phyloP scores from a whole-genome alignment of 2,113 vertebrate species.

The Maccullochella peelii region DNA sequence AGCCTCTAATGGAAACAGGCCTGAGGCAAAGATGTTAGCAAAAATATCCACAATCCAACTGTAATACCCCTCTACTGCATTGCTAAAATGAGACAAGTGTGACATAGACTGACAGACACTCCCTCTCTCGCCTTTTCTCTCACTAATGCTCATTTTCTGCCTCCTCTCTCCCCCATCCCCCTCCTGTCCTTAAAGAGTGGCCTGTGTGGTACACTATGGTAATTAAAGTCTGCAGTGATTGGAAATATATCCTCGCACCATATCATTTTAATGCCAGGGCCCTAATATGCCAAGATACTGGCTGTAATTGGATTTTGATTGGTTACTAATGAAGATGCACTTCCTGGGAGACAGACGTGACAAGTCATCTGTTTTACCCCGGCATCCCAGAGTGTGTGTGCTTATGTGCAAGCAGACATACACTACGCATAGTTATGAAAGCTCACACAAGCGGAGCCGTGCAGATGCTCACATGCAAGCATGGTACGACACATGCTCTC shows the following conservation, averaged over 20 bases:
- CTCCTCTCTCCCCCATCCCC: background rate
- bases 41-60: slow-evolving; percentile 44
- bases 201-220: slow-evolving; percentile 63
- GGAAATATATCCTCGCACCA: slow-evolving; percentile 81
- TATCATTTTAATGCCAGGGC: slow-evolving; percentile 83
- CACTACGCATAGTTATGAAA: slow-evolving; percentile 7
- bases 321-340: slow-evolving; percentile 86
- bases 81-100: slow-evolving; percentile 45
- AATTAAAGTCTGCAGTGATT: slow-evolving; percentile 84
- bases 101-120: slow-evolving; percentile 33
- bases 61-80: slow-evolving; percentile 23
- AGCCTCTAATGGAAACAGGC: slow-evolving; percentile 39
- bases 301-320: slow-evolving; percentile 87
- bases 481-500: background rate
- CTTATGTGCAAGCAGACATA: background rate
- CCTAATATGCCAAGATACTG: slow-evolving; percentile 83
- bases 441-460: background rate
- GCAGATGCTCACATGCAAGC: background rate
- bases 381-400: slow-evolving; percentile 13
- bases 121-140: slow-evolving; percentile 5
- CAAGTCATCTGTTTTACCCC: slow-evolving; percentile 80
- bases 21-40: slow-evolving; percentile 42
- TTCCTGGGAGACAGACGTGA: slow-evolving; percentile 79
- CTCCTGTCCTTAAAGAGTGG: slow-evolving; percentile 51
- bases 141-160: slow-evolving; percentile 32